Evolutionary conservation across 2,797 vertebrate genomes (phyloP), one percentile per base, ranked within the genome.

Genomic region (Amblyopsis hoosieri): DNA sequence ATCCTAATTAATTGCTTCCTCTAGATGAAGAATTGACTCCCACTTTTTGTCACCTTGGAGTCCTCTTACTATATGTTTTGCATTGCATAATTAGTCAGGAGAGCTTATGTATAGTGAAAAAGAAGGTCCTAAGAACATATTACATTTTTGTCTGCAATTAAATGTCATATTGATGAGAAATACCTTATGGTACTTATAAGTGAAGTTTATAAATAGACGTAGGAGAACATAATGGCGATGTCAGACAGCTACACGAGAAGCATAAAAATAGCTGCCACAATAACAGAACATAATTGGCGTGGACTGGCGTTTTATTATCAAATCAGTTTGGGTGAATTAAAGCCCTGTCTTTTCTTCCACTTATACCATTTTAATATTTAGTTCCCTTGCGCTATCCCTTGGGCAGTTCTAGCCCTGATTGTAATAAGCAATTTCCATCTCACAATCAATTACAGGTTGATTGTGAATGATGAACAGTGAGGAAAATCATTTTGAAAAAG

Each of bases 1-100:
- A 86, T 89, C 71, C 82, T 91, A 89, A 93, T 94, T 91, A 93
- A 93, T 92, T 86, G 86, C 79, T 78, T 79, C 85, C 81, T 76
- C 79, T 81, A 73, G 81, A 83, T 85, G 85, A 92, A 79, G 84
- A 86, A 90, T 83, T 74, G 86, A 88, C 80, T 90, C 78, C 74
- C 77, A 64, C 78, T 79, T 79, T 55, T 66, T 87, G 80, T 93
- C 88, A 92, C 90, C 89, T 90, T 91, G 89, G 75, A 81, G 77
- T 62, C 71, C 75, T 69, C 59, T 37, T 37, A 37, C 6, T 37
- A 66, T 80, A 75, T 72, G 74, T 79, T 79, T 73, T 75, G 68
- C 66, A 66, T 66, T 66, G 62, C 52, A 48, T 64, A 85, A 86
- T 84, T 78, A 71, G 74, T 58, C 37, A 14, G 19, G 60, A 52